These are phyloP conservation scores for Tenualosa ilisha DNA, from an alignment of 2,797 vertebrate genomes.

Conservation along the genomic window DNA sequence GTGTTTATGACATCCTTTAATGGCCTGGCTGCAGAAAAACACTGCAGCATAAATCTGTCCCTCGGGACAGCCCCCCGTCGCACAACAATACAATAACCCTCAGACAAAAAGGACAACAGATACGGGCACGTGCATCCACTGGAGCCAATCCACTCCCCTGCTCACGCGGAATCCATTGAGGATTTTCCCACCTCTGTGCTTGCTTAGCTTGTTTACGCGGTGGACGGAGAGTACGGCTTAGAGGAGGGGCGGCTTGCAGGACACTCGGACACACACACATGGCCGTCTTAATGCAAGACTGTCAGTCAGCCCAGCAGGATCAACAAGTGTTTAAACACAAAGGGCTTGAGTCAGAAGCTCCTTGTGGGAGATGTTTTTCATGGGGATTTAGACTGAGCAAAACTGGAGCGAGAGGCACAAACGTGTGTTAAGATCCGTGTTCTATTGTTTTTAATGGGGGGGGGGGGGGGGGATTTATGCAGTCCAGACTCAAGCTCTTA, in stretches of 20 bases:
- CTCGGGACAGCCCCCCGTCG: neutral
- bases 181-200: neutral
- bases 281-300: neutral
- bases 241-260: neutral
- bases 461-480: too few relatives aligned
- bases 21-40: neutral
- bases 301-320: neutral
- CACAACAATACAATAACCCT: neutral
- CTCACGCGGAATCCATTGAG: neutral
- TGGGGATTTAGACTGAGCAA: neutral
- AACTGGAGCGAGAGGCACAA: too few relatives aligned
- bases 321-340: conserved; percentile 15
- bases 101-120: neutral
- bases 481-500: too few relatives aligned
- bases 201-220: neutral
- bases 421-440: too few relatives aligned
- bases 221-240: neutral
- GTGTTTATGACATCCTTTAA: conserved; percentile 33
- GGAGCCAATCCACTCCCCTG: neutral
- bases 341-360: neutral
- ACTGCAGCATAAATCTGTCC: conserved; percentile 12
- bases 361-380: neutral
- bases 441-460: too few relatives aligned
- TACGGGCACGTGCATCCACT: neutral
- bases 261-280: neutral